These are phyloP conservation scores for Melinaea marsaeus DNA, from an alignment of 2,888 invertebrate genomes.

Conservation along the genomic window DNA sequence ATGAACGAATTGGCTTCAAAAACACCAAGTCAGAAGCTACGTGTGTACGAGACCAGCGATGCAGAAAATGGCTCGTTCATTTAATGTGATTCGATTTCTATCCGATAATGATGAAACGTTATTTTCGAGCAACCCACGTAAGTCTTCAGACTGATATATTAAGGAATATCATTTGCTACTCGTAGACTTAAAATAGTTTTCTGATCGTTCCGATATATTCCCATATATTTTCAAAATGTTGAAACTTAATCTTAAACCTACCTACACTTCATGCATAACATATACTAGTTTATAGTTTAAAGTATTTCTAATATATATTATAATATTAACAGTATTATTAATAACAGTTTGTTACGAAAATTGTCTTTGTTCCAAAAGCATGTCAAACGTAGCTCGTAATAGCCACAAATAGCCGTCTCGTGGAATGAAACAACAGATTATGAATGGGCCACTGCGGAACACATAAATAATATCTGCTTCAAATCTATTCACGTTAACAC, in stretches of 20 bases:
- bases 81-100: slow-evolving; percentile 3
- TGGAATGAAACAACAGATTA: slow-evolving; percentile 28
- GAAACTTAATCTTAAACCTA: no score
- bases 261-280: no score
- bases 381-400: slow-evolving; percentile 5
- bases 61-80: slow-evolving; percentile 3
- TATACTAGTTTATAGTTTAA: no score
- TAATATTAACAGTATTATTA: not conserved
- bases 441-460: slow-evolving; percentile 29
- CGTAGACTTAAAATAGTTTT: no score
- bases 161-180: no score
- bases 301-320: not conserved
- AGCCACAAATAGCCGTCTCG: slow-evolving; percentile 15
- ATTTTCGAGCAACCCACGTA: not conserved
- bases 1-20: not conserved
- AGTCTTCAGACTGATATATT: not conserved
- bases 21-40: not conserved
- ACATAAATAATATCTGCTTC: slow-evolving; percentile 26
- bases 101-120: slow-evolving; percentile 3
- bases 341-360: not conserved
- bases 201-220: no score
- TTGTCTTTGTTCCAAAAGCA: slow-evolving; percentile 4
- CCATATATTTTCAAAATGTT: no score
- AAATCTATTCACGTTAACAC: slow-evolving; percentile 8
- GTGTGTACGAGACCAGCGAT: not conserved